A percentile compares a stretch with the other conserved stretches of the same genome.
Conservation (phyloP, 2,113 vertebrate species). For the Aegithalos caudatus region DNA sequence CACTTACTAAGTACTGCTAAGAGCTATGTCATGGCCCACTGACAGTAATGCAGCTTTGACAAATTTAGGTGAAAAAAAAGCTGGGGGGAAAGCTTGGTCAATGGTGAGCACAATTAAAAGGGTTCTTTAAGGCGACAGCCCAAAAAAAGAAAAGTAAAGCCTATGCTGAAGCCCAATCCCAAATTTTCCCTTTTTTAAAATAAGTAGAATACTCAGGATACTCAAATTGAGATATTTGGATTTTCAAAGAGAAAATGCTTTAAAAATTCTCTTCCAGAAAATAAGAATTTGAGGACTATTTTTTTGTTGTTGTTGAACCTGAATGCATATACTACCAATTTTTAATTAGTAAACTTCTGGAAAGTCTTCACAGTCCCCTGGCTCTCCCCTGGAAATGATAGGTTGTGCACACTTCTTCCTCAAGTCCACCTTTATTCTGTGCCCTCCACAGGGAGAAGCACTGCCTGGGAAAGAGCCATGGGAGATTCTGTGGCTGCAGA, state of each 20-base stretch:
- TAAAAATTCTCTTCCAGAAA: neutral
- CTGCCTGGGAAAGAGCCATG: neutral
- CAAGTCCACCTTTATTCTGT: neutral
- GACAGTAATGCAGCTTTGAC: neutral
- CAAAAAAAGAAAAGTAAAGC: neutral
- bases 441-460: neutral
- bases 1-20: neutral
- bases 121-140: neutral
- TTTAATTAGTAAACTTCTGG: neutral
- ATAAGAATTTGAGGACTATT: rapidly evolving
- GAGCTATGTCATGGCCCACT: neutral
- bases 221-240: neutral
- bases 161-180: neutral
- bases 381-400: neutral
- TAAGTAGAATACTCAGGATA: neutral
- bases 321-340: neutral
- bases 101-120: neutral
- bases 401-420: rapidly evolving
- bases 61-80: neutral
- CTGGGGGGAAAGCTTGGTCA: rapidly evolving
- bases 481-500: neutral
- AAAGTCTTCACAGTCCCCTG: neutral
- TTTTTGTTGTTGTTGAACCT: neutral
- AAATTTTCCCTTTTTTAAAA: neutral
- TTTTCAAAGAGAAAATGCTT: neutral